These are phyloP conservation scores for Calephelis virginiensis DNA, from an alignment of 1,140 invertebrate species.

Conservation along the genomic window DNA sequence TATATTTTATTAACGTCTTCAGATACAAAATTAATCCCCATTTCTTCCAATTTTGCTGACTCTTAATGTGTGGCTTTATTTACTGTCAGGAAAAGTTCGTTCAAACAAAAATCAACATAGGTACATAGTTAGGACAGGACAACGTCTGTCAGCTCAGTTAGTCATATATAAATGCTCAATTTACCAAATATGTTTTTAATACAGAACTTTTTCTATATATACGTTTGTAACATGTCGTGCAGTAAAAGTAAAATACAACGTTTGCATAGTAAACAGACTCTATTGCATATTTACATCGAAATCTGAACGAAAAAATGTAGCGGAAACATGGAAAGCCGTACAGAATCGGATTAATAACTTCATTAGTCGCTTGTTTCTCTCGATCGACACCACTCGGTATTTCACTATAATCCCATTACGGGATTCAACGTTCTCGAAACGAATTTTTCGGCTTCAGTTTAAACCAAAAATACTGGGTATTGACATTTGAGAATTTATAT, in stretches of 20 bases:
- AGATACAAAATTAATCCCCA: too few species aligned
- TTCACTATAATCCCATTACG: slow-evolving; percentile 74
- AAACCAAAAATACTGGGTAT: slow-evolving; percentile 17
- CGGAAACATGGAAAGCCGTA: slow-evolving; percentile 58
- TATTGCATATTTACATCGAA: slow-evolving; percentile 30
- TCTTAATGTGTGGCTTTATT: too few species aligned
- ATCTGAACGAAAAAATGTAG: slow-evolving; percentile 47
- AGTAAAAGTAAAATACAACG: slow-evolving; percentile 20
- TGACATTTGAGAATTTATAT: neutral
- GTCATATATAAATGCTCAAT: too few species aligned
- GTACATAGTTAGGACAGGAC: too few species aligned
- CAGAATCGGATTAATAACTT: slow-evolving; percentile 76
- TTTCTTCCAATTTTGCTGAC: too few species aligned
- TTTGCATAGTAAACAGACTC: slow-evolving; percentile 13
- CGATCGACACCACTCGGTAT: slow-evolving; percentile 71
- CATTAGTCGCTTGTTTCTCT: slow-evolving; percentile 75
- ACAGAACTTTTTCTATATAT: too few species aligned
- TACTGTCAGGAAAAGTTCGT: too few species aligned
- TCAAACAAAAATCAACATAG: too few species aligned
- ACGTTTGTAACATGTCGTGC: too few species aligned
- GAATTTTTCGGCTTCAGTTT: slow-evolving; percentile 33
- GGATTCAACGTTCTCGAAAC: slow-evolving; percentile 42
- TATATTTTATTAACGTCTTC: too few species aligned
- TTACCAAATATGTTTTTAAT: too few species aligned
- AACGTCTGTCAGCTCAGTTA: too few species aligned